Base-by-base conservation (phyloP, 2,797 vertebrate species). In the Lepilemur septentrionalis region DNA sequence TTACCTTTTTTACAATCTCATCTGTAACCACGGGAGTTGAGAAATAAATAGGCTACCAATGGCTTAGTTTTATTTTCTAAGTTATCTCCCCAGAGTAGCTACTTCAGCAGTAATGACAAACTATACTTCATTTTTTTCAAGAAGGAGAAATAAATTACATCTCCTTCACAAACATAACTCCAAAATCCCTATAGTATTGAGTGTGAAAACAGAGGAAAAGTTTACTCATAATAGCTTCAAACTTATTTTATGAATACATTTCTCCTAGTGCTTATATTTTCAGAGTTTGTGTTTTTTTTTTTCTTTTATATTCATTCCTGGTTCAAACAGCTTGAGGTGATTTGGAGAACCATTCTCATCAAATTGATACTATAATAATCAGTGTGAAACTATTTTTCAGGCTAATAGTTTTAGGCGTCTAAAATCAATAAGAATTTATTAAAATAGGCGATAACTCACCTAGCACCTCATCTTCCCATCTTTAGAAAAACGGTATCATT, bases 181-280 rank as follows among this genome's bases (percentile, higher is more conserved):
- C 46, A 35, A 96, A 96, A 88, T 96, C 94, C 89, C 96, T 65
- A 4, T 13, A 83, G 96, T 57, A 86, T 84, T 80, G 20, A 63
- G 59, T 94, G 82, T 95, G 72, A 96, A 89, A 35, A 70, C 46
- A 10, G 22, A 92, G 35, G 20, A 48, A 55, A 38, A 35, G 14
- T 78, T 95, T 85, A 75, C 52, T 95, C 46, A 79, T 35, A 38
- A 72, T 38, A 83, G 5, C 48, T 82, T 94, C 61, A 83, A 80
- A 41, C 25, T 57, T 81, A 52, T 3, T 91, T 61, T 81, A 52
- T 11, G 0, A 79, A 79, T 65, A 7, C 9, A 10, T 81, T 85
- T 96, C 69, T 61, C 38, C 46, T 61, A 12, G 76, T 75, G 15
- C 4, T 93, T 91, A 35, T 59, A 73, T 50, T 69, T 69, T 65